These are phyloP conservation scores for Calonectris borealis DNA, from an alignment of 2,113 vertebrate genomes.

Conservation along the genomic window DNA sequence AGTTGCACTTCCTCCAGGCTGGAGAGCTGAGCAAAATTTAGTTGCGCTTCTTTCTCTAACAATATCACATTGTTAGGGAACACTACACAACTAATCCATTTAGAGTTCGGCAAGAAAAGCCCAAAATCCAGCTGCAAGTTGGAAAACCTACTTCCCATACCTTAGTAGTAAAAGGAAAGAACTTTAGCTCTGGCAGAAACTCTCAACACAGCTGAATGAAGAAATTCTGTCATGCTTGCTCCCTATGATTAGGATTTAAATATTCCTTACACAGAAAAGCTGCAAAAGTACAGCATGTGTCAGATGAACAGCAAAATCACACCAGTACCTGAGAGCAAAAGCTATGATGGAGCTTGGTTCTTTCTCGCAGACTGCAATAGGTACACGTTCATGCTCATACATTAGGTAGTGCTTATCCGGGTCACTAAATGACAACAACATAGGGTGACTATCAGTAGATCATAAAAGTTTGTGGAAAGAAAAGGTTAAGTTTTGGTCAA, in stretches of 20 bases:
- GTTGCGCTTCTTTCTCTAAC: not conserved
- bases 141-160: not conserved
- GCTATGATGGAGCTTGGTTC: conserved; percentile 98
- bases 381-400: conserved; percentile 95
- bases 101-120: not conserved
- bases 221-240: not conserved
- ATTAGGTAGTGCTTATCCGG: conserved; percentile 98
- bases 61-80: not conserved
- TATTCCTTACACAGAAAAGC: not conserved
- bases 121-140: not conserved
- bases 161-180: not conserved
- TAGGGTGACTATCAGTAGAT: not conserved
- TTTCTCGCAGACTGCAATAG: conserved; percentile 95
- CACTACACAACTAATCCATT: not conserved
- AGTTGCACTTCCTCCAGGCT: not conserved
- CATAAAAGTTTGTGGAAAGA: not conserved
- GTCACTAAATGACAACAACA: conserved; percentile 78
- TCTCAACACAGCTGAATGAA: not conserved
- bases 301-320: not conserved
- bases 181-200: not conserved
- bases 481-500: not conserved
- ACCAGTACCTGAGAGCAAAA: conserved; percentile 92
- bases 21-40: not conserved
- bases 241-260: not conserved
- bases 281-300: not conserved